phyloP scores from a whole-genome alignment of 2,888 invertebrate genomes.

The Nycteola revayana region DNA sequence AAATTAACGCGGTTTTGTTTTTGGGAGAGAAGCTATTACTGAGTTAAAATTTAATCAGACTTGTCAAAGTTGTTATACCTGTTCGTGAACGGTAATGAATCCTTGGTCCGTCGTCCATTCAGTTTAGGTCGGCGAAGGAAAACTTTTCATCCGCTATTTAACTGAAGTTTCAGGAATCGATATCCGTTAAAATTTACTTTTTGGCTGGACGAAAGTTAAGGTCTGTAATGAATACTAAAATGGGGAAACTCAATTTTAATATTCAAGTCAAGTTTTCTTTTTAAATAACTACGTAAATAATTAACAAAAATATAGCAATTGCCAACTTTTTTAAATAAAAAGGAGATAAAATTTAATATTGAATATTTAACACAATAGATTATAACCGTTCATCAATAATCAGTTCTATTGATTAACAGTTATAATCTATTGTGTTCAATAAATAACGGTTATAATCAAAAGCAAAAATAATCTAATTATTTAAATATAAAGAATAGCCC shows the following conservation, averaged over 20 bases:
- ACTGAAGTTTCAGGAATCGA: conserved; percentile 42
- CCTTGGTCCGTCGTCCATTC: conserved; percentile 29
- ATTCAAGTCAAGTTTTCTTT: too few species aligned
- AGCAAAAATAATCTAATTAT: too few species aligned
- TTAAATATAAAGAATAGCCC: too few species aligned
- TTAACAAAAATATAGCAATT: too few species aligned
- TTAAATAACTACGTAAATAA: too few species aligned
- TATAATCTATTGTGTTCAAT: neutral
- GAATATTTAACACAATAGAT: too few species aligned
- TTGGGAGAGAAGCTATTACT: conserved; percentile 1
- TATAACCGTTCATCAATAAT: too few species aligned
- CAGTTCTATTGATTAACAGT: neutral
- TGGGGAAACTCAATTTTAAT: too few species aligned
- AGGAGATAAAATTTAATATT: too few species aligned
- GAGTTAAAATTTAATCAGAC: conserved; percentile 18
- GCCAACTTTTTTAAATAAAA: too few species aligned
- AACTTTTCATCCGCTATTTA: conserved; percentile 46
- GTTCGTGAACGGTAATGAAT: conserved; percentile 38
- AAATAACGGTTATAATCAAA: neutral
- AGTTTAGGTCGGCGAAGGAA: conserved; percentile 26
- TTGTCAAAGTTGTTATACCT: conserved; percentile 32
- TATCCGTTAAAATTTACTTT: conserved; percentile 36
- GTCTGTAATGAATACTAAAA: conserved; percentile 1
- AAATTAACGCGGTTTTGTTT: too few species aligned
- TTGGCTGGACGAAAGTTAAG: conserved; percentile 27